Evolutionary conservation across 2,888 invertebrate species (phyloP).

Genomic region (Mimachlamys varia): DNA sequence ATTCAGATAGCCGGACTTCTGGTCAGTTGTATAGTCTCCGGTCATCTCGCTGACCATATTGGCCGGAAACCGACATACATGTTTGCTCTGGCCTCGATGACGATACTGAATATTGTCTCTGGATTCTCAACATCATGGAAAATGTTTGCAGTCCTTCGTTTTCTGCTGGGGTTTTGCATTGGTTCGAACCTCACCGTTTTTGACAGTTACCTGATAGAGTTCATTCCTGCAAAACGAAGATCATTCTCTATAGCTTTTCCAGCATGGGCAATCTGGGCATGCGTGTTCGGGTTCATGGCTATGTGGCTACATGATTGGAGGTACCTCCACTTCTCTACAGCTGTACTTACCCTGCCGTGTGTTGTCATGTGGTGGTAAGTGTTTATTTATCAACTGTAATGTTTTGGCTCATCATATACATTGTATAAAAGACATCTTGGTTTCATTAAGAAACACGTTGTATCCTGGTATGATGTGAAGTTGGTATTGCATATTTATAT

Average conservation of each 20-base stretch:
- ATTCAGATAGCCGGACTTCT: constrained; percentile 66
- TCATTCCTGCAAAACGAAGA: constrained; percentile 52
- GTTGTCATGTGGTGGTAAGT: constrained; percentile 63
- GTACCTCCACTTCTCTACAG: constrained; percentile 56
- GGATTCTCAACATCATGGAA: constrained; percentile 64
- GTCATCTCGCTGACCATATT: constrained; percentile 60
- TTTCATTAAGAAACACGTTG: no score
- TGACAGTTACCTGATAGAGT: constrained; percentile 54
- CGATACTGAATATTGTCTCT: constrained; percentile 52
- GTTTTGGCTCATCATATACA: no score
- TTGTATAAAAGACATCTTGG: no score
- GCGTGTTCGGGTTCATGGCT: constrained; percentile 55
- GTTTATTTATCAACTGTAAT: no score
- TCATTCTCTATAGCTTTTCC: constrained; percentile 46
- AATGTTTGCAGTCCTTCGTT: constrained; percentile 64
- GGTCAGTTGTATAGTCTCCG: constrained; percentile 57
- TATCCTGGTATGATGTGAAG: no score
- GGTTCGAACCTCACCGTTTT: constrained; percentile 51
- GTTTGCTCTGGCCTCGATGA: constrained; percentile 47
- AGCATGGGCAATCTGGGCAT: constrained; percentile 57
- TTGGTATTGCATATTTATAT: no score
- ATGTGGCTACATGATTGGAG: constrained; percentile 60
- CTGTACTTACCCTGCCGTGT: constrained; percentile 47
- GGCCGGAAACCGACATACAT: constrained; percentile 64
- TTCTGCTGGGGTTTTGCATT: constrained; percentile 58